phyloP scores from a whole-genome alignment of 2,113 vertebrate species.

The Sphyrna mokarran region DNA sequence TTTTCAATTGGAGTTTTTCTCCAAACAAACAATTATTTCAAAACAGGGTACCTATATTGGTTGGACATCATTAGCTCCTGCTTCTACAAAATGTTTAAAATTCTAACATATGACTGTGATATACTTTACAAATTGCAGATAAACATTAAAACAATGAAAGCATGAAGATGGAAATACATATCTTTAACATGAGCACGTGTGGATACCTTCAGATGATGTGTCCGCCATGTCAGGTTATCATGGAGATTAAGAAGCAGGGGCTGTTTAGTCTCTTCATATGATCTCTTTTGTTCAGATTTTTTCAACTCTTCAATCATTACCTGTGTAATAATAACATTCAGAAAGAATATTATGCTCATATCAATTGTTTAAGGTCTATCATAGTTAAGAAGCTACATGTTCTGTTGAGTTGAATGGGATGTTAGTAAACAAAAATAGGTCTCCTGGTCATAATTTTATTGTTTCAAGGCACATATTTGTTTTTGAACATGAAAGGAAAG shows the following conservation, averaged over 20 bases:
- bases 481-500: neutral
- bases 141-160: neutral
- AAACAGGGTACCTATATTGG: neutral
- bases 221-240: conserved; percentile 55
- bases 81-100: neutral
- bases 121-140: neutral
- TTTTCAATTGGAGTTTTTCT: no score
- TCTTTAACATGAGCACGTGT: neutral
- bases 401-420: neutral
- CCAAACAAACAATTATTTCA: neutral
- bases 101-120: neutral
- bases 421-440: neutral
- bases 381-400: neutral
- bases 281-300: conserved; percentile 32
- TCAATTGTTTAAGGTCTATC: neutral
- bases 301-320: conserved; percentile 45
- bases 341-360: neutral
- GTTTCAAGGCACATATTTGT: neutral
- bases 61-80: neutral
- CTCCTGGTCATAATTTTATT: neutral
- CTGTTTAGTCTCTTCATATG: conserved; percentile 39
- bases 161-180: neutral
- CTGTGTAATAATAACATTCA: conserved; percentile 43
- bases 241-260: conserved; percentile 70
- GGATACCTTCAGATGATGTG: conserved; percentile 58